Conservation (phyloP, 2,113 vertebrate species). For the Empidonax traillii region DNA sequence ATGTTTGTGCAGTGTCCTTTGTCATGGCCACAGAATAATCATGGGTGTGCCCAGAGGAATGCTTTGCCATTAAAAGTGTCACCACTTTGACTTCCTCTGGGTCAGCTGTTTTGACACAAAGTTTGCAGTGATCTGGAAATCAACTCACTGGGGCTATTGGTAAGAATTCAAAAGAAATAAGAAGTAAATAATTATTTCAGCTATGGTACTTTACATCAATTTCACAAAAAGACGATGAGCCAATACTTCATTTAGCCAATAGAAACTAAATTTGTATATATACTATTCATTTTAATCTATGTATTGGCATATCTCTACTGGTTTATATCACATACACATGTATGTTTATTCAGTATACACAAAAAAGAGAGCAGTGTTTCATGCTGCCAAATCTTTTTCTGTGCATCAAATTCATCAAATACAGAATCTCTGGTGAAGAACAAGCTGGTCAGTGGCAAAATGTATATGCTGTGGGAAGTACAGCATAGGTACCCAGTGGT, state of each 20-base stretch:
- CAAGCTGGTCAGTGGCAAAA: background rate
- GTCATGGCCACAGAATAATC: background rate
- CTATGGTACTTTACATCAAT: background rate
- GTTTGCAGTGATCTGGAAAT: background rate
- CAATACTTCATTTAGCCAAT: background rate
- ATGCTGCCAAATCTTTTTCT: background rate
- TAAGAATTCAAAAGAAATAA: background rate
- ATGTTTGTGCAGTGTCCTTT: background rate
- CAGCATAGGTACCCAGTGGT: background rate
- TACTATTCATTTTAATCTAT: background rate
- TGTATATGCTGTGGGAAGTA: background rate
- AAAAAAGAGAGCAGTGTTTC: background rate
- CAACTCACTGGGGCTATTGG: background rate
- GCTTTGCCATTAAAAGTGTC: background rate
- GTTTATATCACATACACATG: fast-evolving
- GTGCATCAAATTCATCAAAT: background rate
- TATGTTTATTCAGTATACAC: background rate
- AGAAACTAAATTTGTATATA: constrained; percentile 20
- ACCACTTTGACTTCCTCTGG: background rate
- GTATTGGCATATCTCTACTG: background rate
- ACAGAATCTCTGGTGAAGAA: background rate
- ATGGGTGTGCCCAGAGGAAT: background rate
- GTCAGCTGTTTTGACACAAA: background rate
- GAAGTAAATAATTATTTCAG: background rate
- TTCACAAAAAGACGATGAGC: background rate